Evolutionary conservation across 2,113 vertebrate genomes (phyloP).

Genomic region (Uropsilus gracilis): DNA sequence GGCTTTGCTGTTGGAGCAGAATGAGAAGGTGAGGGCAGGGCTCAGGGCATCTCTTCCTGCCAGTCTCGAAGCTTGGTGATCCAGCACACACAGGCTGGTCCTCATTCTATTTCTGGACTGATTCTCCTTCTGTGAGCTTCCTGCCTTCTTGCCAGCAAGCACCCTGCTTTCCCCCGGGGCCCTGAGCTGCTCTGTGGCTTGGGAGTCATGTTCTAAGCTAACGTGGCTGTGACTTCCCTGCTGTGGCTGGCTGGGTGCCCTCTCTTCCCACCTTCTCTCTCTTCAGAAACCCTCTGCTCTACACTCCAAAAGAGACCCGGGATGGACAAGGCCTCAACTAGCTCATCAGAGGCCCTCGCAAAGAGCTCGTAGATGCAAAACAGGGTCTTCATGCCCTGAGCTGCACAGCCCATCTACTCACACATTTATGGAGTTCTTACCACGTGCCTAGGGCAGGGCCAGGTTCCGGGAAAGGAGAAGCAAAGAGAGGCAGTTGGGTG

Average conservation of each 20-base stretch:
- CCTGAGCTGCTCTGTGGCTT: not conserved
- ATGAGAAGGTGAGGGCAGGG: not conserved
- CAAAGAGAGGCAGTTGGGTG: too few species aligned
- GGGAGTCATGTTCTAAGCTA: not conserved
- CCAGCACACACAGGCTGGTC: too few species aligned
- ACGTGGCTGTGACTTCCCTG: not conserved
- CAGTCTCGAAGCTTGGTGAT: too few species aligned
- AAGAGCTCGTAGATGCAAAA: not conserved
- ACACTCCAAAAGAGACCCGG: not conserved
- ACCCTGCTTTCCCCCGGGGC: not conserved
- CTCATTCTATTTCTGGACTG: not conserved
- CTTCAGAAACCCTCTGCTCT: not conserved
- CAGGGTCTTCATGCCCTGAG: not conserved
- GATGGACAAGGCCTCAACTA: not conserved
- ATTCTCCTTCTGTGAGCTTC: not conserved
- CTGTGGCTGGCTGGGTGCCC: not conserved
- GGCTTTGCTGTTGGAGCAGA: not conserved
- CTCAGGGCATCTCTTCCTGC: not conserved
- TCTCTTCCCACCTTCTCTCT: fast-evolving
- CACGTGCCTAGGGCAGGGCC: not conserved
- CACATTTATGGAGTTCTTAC: not conserved
- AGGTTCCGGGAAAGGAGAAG: too few species aligned
- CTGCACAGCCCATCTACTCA: not conserved
- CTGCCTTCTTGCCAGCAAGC: not conserved
- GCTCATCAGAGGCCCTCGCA: not conserved